A percentile compares a stretch with the other conserved stretches of the same genome.
Evolutionary conservation across 2,113 vertebrate species (phyloP).

Genomic region (Microcebus griseorufus): DNA sequence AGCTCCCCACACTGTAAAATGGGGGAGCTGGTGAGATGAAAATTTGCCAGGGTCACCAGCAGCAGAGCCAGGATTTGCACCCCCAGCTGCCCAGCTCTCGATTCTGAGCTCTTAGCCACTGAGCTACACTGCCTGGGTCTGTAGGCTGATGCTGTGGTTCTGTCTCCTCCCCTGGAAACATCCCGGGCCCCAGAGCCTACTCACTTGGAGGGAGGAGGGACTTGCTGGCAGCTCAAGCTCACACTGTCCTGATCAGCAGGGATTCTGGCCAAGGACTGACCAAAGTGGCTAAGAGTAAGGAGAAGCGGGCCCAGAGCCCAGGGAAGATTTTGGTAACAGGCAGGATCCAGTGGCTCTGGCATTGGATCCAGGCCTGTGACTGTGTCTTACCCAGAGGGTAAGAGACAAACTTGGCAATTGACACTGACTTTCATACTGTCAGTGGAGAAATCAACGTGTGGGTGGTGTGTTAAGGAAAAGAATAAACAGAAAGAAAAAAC

Average conservation of each 20-base stretch:
- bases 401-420: not conserved
- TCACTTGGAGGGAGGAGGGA: not conserved
- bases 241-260: not conserved
- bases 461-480: not conserved
- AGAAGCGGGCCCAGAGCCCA: not conserved
- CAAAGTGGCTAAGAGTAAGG: rapidly evolving
- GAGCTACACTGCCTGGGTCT: not conserved
- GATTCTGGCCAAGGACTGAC: not conserved
- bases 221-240: not conserved
- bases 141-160: not conserved
- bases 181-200: not conserved
- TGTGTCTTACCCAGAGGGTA: not conserved
- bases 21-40: not conserved
- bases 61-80: not conserved
- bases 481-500: not conserved
- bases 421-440: not conserved
- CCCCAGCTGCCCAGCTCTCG: not conserved
- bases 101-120: not conserved
- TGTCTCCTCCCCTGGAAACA: not conserved
- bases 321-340: not conserved
- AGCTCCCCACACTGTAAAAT: not conserved
- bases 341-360: not conserved
- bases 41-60: not conserved
- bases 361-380: not conserved
- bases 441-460: not conserved